Evolutionary conservation across 2,888 invertebrate species (phyloP).

Genomic region (Thecophora atra): DNA sequence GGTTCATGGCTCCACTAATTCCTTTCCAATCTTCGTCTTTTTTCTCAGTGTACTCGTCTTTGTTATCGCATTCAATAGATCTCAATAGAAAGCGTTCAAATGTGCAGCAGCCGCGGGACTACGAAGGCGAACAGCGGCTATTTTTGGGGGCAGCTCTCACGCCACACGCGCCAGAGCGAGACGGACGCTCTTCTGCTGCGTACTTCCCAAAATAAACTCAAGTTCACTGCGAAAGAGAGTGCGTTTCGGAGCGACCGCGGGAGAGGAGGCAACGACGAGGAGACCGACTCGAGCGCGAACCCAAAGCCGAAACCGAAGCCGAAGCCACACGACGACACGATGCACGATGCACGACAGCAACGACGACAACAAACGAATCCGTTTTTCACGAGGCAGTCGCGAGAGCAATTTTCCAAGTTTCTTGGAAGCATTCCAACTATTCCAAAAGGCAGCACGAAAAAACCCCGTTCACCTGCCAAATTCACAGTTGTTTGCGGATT

Average conservation of each 20-base stretch:
- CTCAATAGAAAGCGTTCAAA: not conserved
- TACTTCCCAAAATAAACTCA: conserved; percentile 34
- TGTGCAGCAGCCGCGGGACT: not conserved
- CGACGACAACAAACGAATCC: conserved; percentile 42
- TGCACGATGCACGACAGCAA: conserved; percentile 41
- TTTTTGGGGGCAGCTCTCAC: conserved; percentile 5
- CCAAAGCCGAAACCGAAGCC: conserved; percentile 8
- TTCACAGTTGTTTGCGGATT: conserved; percentile 61
- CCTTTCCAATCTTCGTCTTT: not conserved
- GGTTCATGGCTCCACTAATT: not conserved
- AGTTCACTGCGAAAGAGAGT: conserved; percentile 31
- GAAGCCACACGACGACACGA: conserved; percentile 26
- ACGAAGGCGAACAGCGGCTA: conserved; percentile 3
- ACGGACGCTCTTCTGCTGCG: conserved; percentile 1
- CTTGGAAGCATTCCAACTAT: too few species aligned
- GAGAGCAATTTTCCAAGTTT: too few species aligned
- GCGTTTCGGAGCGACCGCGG: conserved; percentile 1
- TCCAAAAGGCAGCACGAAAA: too few species aligned
- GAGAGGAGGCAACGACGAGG: conserved; percentile 21
- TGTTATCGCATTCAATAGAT: not conserved
- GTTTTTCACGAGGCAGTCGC: too few species aligned
- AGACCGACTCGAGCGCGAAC: not conserved
- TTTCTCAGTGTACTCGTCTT: not conserved
- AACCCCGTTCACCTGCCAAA: too few species aligned
- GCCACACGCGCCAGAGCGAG: conserved; percentile 2